Evolutionary conservation across 2,888 invertebrate species (phyloP).

Genomic region (Halictus quadricinctus): DNA sequence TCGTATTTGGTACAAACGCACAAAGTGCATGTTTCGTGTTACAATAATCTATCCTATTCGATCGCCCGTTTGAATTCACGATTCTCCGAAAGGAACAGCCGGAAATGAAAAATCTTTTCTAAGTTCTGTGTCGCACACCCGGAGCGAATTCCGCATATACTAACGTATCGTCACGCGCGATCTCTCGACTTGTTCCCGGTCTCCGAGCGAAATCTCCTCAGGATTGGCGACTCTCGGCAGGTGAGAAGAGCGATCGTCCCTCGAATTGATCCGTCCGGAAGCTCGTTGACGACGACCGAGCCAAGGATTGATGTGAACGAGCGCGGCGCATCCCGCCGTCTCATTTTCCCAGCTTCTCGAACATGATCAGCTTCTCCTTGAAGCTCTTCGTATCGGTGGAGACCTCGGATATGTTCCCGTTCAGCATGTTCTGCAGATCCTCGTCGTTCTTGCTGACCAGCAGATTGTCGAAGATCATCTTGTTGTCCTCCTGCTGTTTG

Average conservation of each 20-base stretch:
- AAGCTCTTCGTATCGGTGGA: conserved; percentile 81
- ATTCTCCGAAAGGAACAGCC: not conserved
- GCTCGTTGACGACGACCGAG: not conserved
- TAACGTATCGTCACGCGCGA: conserved; percentile 7
- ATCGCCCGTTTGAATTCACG: not conserved
- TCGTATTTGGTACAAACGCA: not conserved
- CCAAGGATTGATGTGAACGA: not conserved
- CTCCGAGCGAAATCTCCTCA: conserved; percentile 37
- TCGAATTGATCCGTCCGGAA: conserved; percentile 3
- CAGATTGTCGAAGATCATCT: conserved; percentile 77
- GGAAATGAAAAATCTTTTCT: not conserved
- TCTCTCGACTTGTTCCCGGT: conserved; percentile 23
- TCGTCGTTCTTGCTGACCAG: conserved; percentile 79
- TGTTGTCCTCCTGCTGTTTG: conserved; percentile 79
- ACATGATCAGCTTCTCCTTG: conserved; percentile 81
- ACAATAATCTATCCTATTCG: not conserved
- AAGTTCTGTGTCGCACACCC: not conserved
- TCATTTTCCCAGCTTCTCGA: conserved; percentile 81
- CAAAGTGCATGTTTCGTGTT: not conserved
- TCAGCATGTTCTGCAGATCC: conserved; percentile 81
- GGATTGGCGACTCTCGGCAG: conserved; percentile 21
- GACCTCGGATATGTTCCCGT: conserved; percentile 81
- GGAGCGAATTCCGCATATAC: not conserved
- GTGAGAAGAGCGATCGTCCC: conserved; percentile 1
- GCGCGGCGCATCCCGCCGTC: not conserved